These are phyloP conservation scores for Cyclargus thomasi DNA, from an alignment of 1,140 invertebrate species.

Conservation along the genomic window DNA sequence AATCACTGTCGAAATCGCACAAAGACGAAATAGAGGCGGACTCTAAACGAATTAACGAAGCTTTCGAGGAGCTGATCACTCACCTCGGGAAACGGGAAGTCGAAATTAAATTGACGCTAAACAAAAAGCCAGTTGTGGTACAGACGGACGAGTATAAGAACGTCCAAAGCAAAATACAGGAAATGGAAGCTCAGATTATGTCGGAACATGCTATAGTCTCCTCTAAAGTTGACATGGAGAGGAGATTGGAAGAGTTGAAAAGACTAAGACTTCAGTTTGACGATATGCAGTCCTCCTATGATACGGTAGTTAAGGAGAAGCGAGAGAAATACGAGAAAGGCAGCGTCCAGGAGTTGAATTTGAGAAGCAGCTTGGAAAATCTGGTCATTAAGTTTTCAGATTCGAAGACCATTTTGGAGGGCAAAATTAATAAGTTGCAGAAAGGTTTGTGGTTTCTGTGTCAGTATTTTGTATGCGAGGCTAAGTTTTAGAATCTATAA, in stretches of 20 bases:
- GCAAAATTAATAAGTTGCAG: conserved; percentile 53
- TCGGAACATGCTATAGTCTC: conserved; percentile 74
- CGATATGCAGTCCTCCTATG: conserved; percentile 55
- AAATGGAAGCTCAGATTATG: conserved; percentile 57
- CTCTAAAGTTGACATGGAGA: conserved; percentile 54
- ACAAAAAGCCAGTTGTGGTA: conserved; percentile 30
- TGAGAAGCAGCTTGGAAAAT: conserved; percentile 68
- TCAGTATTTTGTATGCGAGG: too few relatives aligned
- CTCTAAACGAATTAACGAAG: conserved; percentile 45
- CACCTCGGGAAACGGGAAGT: conserved; percentile 39
- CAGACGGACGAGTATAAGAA: conserved; percentile 40
- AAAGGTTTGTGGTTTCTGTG: conserved; percentile 35
- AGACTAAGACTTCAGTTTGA: conserved; percentile 55
- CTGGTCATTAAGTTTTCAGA: conserved; percentile 52
- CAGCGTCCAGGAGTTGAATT: conserved; percentile 69
- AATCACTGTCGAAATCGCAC: conserved; percentile 43
- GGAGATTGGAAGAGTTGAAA: conserved; percentile 56
- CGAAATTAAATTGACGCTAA: conserved; percentile 41
- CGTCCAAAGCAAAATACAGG: conserved; percentile 41
- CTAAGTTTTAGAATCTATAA: too few relatives aligned
- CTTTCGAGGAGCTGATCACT: conserved; percentile 41
- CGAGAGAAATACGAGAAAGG: conserved; percentile 41
- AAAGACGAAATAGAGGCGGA: conserved; percentile 51
- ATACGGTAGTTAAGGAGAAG: conserved; percentile 47
- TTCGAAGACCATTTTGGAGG: conserved; percentile 49